Evolutionary conservation across 2,888 invertebrate genomes (phyloP).

Genomic region (Caenorhabditis sp.): DNA sequence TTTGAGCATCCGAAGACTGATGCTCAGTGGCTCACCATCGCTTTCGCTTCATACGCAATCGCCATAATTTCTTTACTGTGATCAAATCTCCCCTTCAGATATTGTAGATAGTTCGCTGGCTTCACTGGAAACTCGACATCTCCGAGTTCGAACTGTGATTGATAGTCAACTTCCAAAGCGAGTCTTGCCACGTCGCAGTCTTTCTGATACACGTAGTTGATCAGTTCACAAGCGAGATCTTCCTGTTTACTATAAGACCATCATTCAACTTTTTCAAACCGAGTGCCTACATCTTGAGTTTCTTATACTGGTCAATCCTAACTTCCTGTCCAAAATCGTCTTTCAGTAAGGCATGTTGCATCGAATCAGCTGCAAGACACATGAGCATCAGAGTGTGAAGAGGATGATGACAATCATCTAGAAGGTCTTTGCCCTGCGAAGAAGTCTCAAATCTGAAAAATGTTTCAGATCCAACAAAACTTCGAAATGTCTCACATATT

Average conservation of each 20-base stretch:
- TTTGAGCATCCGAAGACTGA: not conserved
- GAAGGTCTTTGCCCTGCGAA: constrained; percentile 18
- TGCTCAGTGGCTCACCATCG: constrained; percentile 22
- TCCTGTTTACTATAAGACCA: constrained; percentile 7
- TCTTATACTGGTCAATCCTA: constrained; percentile 23
- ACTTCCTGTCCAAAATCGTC: constrained; percentile 27
- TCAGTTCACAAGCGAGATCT: constrained; percentile 10
- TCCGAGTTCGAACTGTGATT: not conserved
- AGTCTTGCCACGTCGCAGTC: not conserved
- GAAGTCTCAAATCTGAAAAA: not conserved
- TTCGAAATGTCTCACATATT: constrained; percentile 2
- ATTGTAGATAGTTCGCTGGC: constrained; percentile 3
- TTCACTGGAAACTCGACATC: not conserved
- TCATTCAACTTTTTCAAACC: not conserved
- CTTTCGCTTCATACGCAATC: constrained; percentile 45
- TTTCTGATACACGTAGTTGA: constrained; percentile 8
- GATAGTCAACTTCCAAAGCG: constrained; percentile 19
- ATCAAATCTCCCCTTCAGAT: constrained; percentile 20
- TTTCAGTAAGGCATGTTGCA: constrained; percentile 20
- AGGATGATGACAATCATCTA: constrained; percentile 15
- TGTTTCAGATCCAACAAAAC: not conserved
- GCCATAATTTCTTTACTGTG: constrained; percentile 37
- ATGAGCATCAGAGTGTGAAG: constrained; percentile 48
- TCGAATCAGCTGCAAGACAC: constrained; percentile 43
- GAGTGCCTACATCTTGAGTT: constrained; percentile 25